A percentile compares a stretch with the other conserved stretches of the same genome.
phyloP scores from a whole-genome alignment of 2,888 invertebrate species.

The Atherix ibis region DNA sequence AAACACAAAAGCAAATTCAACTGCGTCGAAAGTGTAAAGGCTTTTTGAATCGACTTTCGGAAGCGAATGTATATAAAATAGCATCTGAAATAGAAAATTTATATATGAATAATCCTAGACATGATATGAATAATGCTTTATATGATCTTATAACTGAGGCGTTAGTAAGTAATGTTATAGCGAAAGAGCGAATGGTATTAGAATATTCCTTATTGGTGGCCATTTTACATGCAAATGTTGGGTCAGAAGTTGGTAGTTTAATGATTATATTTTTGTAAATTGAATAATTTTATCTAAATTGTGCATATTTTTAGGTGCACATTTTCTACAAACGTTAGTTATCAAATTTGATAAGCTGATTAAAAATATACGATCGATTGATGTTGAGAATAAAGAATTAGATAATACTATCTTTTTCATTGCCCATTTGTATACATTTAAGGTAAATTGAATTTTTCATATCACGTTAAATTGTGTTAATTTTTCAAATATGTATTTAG shows the following conservation, averaged over 20 bases:
- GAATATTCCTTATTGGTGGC: constrained; percentile 75
- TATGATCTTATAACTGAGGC: constrained; percentile 54
- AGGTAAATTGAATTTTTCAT: constrained; percentile 43
- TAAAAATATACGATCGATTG: constrained; percentile 27
- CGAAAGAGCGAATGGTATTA: constrained; percentile 60
- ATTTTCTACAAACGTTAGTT: constrained; percentile 62
- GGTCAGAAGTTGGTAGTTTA: constrained; percentile 64
- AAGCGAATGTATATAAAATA: constrained; percentile 76
- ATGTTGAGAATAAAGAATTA: constrained; percentile 57
- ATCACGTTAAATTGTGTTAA: neutral
- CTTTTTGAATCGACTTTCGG: constrained; percentile 69
- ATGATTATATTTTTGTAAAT: constrained; percentile 7
- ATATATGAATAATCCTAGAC: constrained; percentile 63
- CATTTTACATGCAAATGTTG: constrained; percentile 77
- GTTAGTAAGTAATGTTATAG: constrained; percentile 40
- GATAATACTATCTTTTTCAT: constrained; percentile 69
- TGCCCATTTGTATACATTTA: constrained; percentile 75
- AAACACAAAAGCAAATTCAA: constrained; percentile 42
- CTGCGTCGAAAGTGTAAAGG: constrained; percentile 74
- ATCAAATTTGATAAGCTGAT: constrained; percentile 48
- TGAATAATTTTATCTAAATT: constrained; percentile 3
- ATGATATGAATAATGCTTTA: constrained; percentile 65
- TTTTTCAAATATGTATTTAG: constrained; percentile 29
- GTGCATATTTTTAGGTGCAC: constrained; percentile 45
- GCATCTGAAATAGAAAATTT: constrained; percentile 60